Evolutionary conservation across 2,888 invertebrate species (phyloP).

Genomic region (Alsophila aescularia): DNA sequence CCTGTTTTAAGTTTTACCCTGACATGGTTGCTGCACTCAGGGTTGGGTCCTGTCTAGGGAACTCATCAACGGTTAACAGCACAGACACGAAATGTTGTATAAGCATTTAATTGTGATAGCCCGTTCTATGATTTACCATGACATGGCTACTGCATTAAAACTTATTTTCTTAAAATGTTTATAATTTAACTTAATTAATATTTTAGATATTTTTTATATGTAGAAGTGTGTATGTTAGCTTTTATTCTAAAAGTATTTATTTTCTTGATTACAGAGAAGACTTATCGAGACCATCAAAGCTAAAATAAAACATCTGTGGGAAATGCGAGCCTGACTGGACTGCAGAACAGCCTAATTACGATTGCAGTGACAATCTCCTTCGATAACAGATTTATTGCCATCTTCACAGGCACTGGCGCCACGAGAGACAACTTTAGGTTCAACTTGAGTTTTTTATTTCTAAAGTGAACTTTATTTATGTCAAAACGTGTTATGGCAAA

Average conservation of each 20-base stretch:
- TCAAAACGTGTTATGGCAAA: background rate
- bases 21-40: too few relatives aligned
- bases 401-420: constrained; percentile 21
- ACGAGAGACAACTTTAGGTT: background rate
- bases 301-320: constrained; percentile 29
- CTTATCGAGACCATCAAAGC: constrained; percentile 20
- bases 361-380: constrained; percentile 18
- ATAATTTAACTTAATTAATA: too few relatives aligned
- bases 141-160: too few relatives aligned
- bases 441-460: background rate
- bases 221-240: too few relatives aligned
- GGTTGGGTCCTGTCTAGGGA: too few relatives aligned
- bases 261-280: background rate
- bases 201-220: too few relatives aligned
- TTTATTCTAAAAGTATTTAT: background rate
- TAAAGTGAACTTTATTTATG: background rate
- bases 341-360: constrained; percentile 19
- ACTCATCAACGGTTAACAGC: too few relatives aligned
- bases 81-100: too few relatives aligned
- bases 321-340: constrained; percentile 29
- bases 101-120: too few relatives aligned
- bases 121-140: too few relatives aligned
- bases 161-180: too few relatives aligned
- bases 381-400: constrained; percentile 31
- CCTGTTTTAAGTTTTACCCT: too few relatives aligned